Base-by-base conservation (phyloP, 2,113 vertebrate species). In the Gobius niger region DNA sequence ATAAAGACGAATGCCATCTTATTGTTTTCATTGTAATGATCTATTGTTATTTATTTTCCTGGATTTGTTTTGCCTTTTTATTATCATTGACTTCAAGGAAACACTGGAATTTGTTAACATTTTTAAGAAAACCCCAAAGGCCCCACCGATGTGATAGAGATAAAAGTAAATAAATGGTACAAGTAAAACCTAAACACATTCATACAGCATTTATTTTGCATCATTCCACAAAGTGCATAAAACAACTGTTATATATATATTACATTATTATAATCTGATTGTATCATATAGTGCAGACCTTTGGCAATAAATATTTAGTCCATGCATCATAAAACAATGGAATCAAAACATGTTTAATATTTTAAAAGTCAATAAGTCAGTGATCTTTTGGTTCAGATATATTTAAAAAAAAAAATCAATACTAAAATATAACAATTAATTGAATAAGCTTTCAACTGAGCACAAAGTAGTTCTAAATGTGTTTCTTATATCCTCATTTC, bases 191-290 rank as follows among this genome's bases (percentile, higher is more conserved):
- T 34, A 7, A 34, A 34, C 24, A 34, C 24, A 34, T 4, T 15
- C 14, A 66, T 61, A 66, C 10, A 68, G 50, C 63, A 62, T 89
- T 87, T 88, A 89, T 82, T 83, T 6, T 53, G 44, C 34, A 80
- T 74, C 65, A 12, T 34, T 70, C 63, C 1, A 71, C 60, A 80
- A 85, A 80, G 80, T 86, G 66, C 70, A 86, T 12, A 18, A 41
- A 51, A 79, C 50, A 80, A 7, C 64, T 34, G 24, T 34, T 34
- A 34, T 77, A n/a, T 77, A n/a, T 70, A 42, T 69, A 19, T 18
- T 54, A 54, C 10, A 5, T 19, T 16, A 68, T 40, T 13, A n/a
- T 34, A 16, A 12, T 59, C 52, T 66, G 5, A 12, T 16, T n/a
- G 50, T 68, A 62, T 34, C 19, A 53, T 47, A 15, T 72, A 46